Percentiles rank a stretch among this genome's conserved stretches.
Evolutionary conservation across 2,113 vertebrate genomes (phyloP).

Genomic region (Rhinopomastus cyanomelas): DNA sequence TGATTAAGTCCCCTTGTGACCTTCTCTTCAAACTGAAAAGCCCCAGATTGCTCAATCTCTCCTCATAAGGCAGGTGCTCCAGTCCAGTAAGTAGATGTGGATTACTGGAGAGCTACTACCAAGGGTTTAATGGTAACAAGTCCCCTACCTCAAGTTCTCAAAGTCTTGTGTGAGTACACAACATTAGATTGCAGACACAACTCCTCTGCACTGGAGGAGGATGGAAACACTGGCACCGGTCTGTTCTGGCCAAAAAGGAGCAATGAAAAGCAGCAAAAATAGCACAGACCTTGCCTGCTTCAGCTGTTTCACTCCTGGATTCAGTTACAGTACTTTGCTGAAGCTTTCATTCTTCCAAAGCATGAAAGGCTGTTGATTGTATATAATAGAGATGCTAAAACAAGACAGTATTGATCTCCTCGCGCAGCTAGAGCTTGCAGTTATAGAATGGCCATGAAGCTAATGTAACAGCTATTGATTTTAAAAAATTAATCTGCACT

Average conservation of each 20-base stretch:
- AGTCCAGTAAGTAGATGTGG: too few relatives aligned
- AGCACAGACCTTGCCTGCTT: not conserved
- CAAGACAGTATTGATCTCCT: not conserved
- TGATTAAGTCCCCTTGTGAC: too few relatives aligned
- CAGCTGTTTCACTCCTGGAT: not conserved
- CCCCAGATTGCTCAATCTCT: too few relatives aligned
- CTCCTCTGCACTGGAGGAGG: not conserved
- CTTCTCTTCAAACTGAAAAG: too few relatives aligned
- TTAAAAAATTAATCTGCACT: not conserved
- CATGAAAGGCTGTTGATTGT: not conserved
- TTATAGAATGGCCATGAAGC: not conserved
- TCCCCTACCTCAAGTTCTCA: too few relatives aligned
- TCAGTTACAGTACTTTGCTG: not conserved
- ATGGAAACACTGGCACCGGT: not conserved
- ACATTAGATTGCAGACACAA: not conserved
- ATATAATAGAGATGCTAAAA: not conserved
- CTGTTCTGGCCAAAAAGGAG: not conserved
- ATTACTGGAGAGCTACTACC: too few relatives aligned
- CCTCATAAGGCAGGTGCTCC: too few relatives aligned
- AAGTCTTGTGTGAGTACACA: too few relatives aligned
- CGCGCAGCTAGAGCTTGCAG: not conserved
- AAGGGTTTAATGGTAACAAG: too few relatives aligned
- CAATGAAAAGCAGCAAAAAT: not conserved
- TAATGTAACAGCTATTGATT: not conserved
- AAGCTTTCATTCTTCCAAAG: not conserved